A percentile compares a stretch with the other conserved stretches of the same genome.
These are phyloP conservation scores for Platichthys flesus DNA, from an alignment of 2,113 vertebrate species.

Conservation along the genomic window DNA sequence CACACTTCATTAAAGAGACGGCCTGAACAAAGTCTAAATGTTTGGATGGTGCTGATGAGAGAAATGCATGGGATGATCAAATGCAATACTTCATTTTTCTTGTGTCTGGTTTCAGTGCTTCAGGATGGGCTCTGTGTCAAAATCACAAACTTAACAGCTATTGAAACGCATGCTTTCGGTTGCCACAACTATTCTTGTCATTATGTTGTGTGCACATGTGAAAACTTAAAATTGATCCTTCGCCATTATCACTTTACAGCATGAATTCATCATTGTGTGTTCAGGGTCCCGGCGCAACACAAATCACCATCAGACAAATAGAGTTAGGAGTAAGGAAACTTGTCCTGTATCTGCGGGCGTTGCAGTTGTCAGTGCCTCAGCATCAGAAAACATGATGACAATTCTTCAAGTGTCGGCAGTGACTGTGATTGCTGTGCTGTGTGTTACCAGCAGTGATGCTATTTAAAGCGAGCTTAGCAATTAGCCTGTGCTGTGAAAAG, in stretches of 20 bases:
- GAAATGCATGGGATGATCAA: neutral
- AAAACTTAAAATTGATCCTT: neutral
- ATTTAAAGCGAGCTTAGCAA: neutral
- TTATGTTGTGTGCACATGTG: neutral
- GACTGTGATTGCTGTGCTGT: too few species aligned
- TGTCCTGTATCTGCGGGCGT: neutral
- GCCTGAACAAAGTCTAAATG: constrained; percentile 3
- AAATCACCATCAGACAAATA: neutral
- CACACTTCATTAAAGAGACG: constrained; percentile 1
- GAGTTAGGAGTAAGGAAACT: neutral
- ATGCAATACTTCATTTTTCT: neutral
- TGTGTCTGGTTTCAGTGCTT: neutral
- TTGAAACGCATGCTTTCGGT: neutral
- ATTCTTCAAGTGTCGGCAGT: too few species aligned
- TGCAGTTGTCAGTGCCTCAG: too few species aligned
- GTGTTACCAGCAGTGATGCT: neutral
- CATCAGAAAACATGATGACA: too few species aligned
- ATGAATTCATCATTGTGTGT: neutral
- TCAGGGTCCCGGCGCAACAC: neutral
- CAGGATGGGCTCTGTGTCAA: neutral
- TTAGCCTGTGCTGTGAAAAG: neutral
- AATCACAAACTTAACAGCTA: neutral
- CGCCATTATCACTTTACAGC: neutral
- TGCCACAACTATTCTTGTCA: neutral
- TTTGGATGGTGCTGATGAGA: neutral